Evolutionary conservation across 2,888 invertebrate species (phyloP).

Genomic region (Ophion slaviceki): DNA sequence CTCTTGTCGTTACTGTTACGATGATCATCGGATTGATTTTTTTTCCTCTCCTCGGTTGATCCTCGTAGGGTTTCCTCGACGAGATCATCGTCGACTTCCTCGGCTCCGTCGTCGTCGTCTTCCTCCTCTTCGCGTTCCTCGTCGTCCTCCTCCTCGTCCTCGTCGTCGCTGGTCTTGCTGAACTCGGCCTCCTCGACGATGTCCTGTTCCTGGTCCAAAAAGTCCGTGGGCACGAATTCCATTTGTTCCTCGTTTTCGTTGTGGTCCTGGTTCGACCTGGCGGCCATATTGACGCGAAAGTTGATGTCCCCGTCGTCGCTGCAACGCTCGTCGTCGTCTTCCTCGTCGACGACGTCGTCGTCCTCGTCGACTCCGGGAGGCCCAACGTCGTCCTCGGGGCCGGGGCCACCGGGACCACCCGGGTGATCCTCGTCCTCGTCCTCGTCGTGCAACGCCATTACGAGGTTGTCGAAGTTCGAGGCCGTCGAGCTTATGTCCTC

Average conservation of each 20-base stretch:
- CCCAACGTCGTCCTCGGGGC: constrained; percentile 76
- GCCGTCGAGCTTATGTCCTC: constrained; percentile 76
- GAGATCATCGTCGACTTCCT: constrained; percentile 63
- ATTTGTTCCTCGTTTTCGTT: constrained; percentile 80
- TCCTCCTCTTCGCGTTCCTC: constrained; percentile 74
- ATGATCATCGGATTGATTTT: constrained; percentile 17
- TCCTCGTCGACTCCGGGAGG: constrained; percentile 75
- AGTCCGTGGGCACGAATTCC: constrained; percentile 83
- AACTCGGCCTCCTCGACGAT: constrained; percentile 79
- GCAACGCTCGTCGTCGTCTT: constrained; percentile 63
- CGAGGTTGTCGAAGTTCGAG: constrained; percentile 76
- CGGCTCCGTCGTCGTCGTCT: constrained; percentile 64
- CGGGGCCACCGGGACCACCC: constrained; percentile 71
- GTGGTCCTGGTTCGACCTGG: constrained; percentile 76
- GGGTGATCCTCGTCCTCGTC: constrained; percentile 73
- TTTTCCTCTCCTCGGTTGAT: constrained; percentile 1
- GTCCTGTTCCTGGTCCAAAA: constrained; percentile 82
- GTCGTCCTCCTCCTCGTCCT: constrained; percentile 65
- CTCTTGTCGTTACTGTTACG: constrained; percentile 37
- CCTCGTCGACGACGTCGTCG: constrained; percentile 79
- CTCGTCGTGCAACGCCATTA: constrained; percentile 78
- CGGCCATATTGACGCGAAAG: constrained; percentile 73
- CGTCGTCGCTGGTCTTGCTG: constrained; percentile 72
- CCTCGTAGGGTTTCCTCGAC: constrained; percentile 15
- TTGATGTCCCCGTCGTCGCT: constrained; percentile 72